Evolutionary conservation across 2,888 invertebrate genomes (phyloP), one percentile per base, ranked within the genome.

Genomic region (Ecliptopera silaceata): DNA sequence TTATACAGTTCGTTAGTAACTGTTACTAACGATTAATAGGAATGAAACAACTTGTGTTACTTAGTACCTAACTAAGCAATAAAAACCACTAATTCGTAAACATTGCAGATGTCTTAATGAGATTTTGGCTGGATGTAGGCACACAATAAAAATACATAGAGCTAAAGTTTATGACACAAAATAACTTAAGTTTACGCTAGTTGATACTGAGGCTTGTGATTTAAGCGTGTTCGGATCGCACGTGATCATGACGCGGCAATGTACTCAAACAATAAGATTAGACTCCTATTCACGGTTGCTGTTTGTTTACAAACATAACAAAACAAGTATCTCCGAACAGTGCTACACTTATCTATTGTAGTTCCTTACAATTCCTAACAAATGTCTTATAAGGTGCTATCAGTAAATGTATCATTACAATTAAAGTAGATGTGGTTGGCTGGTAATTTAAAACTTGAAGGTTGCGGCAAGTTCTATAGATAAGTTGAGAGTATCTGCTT

Each of bases 181-280:
- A n/a, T n/a, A n/a, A n/a, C n/a, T n/a, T n/a, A n/a, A n/a, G n/a
- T n/a, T n/a, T n/a, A n/a, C n/a, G n/a, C n/a, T n/a, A n/a, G n/a
- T n/a, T n/a, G n/a, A n/a, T n/a, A n/a, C n/a, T n/a, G n/a, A n/a
- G 6, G 5, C 34, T 34, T 34, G 13, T 34, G 2, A 6, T 34
- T 34, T 3, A 4, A 32, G 32, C 12, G n/a, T 32, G 34, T 12
- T 6, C 34, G 36, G 36, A 22, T 12, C 13, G 79, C 86, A 86
- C 82, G 82, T 84, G 84, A 84, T 8, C 62, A 66, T 84, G 82
- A 85, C 80, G 79, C 70, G 64, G 60, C 62, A 48, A 44, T 80
- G 72, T 77, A 77, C 74, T 80, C 75, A 80, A 82, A 84, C 79
- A 84, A 74, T 70, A 60, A 70, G 77, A 80, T 80, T 77, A 80